A percentile compares a stretch with the other conserved stretches of the same genome.
Conservation (phyloP, 2,797 vertebrate genomes). For the Amphiprion clarkii region DNA sequence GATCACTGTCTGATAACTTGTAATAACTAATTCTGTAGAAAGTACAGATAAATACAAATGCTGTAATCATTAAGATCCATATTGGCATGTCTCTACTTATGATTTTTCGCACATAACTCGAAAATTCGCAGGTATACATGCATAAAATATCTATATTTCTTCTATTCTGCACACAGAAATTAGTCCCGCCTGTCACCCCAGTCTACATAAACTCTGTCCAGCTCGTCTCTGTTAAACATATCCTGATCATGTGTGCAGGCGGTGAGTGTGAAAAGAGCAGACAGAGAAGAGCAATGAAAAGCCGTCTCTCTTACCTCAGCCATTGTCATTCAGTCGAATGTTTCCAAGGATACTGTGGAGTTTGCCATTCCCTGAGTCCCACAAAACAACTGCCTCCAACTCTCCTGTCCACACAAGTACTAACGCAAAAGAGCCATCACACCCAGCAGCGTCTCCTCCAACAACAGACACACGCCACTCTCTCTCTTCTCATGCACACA, state of each 20-base stretch:
- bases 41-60: too few species aligned
- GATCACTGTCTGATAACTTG: background rate
- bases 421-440: slow-evolving; percentile 88
- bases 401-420: slow-evolving; percentile 90
- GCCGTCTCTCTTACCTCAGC: slow-evolving; percentile 90
- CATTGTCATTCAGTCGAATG: slow-evolving; percentile 90
- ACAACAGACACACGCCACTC: slow-evolving; percentile 54
- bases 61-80: too few species aligned
- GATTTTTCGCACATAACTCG: background rate
- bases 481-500: slow-evolving; percentile 39
- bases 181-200: slow-evolving; percentile 8
- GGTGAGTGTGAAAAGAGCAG: slow-evolving; percentile 23
- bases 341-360: slow-evolving; percentile 87
- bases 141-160: background rate
- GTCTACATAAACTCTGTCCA: slow-evolving; percentile 32
- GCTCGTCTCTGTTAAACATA: slow-evolving; percentile 42
- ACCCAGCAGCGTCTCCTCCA: slow-evolving; percentile 69
- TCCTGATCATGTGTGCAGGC: slow-evolving; percentile 9
- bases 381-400: slow-evolving; percentile 88
- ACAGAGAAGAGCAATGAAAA: slow-evolving; percentile 35
- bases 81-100: background rate
- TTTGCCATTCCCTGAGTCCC: slow-evolving; percentile 93
- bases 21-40: too few species aligned
- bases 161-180: background rate
- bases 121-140: background rate